Evolutionary conservation across 2,113 vertebrate genomes (phyloP).

Genomic region (Semnornis frantzii): DNA sequence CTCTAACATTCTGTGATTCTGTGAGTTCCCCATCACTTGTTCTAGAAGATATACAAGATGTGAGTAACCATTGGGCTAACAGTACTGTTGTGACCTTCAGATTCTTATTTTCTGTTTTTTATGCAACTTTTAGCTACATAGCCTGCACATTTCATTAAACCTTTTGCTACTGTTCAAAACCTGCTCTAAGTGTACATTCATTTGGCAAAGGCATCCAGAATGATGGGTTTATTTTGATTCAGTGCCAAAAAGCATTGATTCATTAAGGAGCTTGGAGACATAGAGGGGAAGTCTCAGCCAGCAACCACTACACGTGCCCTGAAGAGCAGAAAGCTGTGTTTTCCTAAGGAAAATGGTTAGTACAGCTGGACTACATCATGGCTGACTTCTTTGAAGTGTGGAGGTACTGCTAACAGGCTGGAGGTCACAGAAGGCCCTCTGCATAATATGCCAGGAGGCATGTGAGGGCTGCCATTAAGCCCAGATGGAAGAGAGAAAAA

Average conservation of each 20-base stretch:
- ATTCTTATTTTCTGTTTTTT: neutral
- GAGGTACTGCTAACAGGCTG: neutral
- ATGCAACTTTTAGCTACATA: neutral
- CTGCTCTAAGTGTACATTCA: neutral
- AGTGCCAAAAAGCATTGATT: constrained; percentile 52
- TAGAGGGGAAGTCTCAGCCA: constrained; percentile 1
- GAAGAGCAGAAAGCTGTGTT: constrained; percentile 18
- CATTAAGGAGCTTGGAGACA: constrained; percentile 41
- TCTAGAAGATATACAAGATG: neutral
- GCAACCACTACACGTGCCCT: neutral
- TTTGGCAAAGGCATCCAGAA: constrained; percentile 37
- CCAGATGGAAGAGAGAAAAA: neutral
- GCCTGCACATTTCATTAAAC: constrained; percentile 25
- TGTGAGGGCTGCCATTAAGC: neutral
- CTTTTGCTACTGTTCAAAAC: constrained; percentile 28
- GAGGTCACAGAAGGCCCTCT: neutral
- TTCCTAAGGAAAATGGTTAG: constrained; percentile 15
- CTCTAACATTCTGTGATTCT: no score
- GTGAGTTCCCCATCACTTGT: neutral
- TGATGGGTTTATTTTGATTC: constrained; percentile 52
- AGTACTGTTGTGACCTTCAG: neutral
- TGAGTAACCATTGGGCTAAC: neutral
- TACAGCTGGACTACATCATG: neutral
- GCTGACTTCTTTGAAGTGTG: neutral
- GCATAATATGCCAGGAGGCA: neutral